A percentile compares a stretch with the other conserved stretches of the same genome.
Evolutionary conservation across 2,113 vertebrate species (phyloP).

Genomic region (Chitala chitala): DNA sequence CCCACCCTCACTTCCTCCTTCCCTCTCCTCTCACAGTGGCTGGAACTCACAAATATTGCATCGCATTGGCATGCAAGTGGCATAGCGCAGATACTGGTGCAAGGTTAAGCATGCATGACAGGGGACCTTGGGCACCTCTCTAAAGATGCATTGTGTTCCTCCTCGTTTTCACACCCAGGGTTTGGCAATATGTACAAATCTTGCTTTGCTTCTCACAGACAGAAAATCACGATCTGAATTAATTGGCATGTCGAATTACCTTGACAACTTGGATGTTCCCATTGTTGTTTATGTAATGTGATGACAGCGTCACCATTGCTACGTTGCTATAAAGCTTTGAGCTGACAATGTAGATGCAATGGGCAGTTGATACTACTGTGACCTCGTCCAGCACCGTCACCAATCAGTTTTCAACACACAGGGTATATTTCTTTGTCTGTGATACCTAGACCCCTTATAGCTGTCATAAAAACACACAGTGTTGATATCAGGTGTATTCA

Average conservation of each 20-base stretch:
- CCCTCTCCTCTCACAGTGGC: background rate
- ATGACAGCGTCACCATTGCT: background rate
- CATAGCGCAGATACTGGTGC: slow-evolving; percentile 55
- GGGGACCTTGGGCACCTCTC: slow-evolving; percentile 57
- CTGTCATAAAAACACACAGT: no score
- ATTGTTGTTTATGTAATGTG: background rate
- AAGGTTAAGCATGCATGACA: slow-evolving; percentile 68
- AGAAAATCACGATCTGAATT: background rate
- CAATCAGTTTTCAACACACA: no score
- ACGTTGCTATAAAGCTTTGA: background rate
- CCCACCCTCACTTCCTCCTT: no score
- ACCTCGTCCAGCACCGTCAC: no score
- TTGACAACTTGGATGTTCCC: background rate
- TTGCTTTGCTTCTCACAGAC: background rate
- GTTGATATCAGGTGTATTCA: no score
- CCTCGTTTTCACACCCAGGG: background rate
- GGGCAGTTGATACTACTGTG: no score
- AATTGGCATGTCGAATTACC: background rate
- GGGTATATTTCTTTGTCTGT: no score
- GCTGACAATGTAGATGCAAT: background rate
- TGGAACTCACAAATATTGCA: slow-evolving; percentile 50
- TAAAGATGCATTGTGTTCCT: slow-evolving; percentile 33
- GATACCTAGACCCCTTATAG: no score
- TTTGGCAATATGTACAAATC: background rate
- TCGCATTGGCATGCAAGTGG: slow-evolving; percentile 66